These are phyloP conservation scores for Octopus sinensis DNA, from an alignment of 1,140 invertebrate genomes.

Conservation along the genomic window DNA sequence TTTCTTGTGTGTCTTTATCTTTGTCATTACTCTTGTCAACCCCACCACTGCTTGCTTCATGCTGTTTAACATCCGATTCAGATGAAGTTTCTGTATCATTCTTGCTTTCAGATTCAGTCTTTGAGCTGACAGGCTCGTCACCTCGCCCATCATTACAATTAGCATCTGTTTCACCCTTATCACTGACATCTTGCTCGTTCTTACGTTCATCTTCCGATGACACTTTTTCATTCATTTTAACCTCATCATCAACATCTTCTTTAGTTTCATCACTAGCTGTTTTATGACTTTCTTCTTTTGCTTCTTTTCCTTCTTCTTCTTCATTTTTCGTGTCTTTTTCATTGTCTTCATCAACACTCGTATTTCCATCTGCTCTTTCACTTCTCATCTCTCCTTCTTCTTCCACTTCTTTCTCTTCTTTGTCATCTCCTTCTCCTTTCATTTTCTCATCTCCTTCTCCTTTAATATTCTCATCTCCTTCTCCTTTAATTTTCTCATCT, in stretches of 20 bases:
- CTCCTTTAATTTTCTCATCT: slow-evolving; percentile 14
- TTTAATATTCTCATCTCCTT: slow-evolving; percentile 24
- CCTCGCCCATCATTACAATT: slow-evolving; percentile 55
- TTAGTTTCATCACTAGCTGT: slow-evolving; percentile 14
- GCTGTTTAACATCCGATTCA: background rate
- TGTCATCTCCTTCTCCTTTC: slow-evolving; percentile 13
- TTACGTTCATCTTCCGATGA: background rate
- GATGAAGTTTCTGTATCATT: background rate
- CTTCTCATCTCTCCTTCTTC: slow-evolving; percentile 19
- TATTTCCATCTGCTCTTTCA: slow-evolving; percentile 24
- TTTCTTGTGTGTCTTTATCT: background rate
- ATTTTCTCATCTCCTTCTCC: slow-evolving; percentile 10
- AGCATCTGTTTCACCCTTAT: slow-evolving; percentile 14
- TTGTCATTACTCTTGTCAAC: background rate
- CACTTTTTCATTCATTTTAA: too few relatives aligned
- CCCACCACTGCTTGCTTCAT: background rate
- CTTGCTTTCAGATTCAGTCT: background rate
- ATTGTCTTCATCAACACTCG: slow-evolving; percentile 34
- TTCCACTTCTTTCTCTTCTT: slow-evolving; percentile 16
- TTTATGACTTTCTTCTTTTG: slow-evolving; percentile 28
- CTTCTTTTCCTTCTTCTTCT: slow-evolving; percentile 35
- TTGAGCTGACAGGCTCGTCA: slow-evolving; percentile 54
- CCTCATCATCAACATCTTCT: too few relatives aligned
- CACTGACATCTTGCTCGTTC: slow-evolving; percentile 12
- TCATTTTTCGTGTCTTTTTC: slow-evolving; percentile 14